phyloP scores from a whole-genome alignment of 1,140 invertebrate species.

The Eriosoma lanigerum region DNA sequence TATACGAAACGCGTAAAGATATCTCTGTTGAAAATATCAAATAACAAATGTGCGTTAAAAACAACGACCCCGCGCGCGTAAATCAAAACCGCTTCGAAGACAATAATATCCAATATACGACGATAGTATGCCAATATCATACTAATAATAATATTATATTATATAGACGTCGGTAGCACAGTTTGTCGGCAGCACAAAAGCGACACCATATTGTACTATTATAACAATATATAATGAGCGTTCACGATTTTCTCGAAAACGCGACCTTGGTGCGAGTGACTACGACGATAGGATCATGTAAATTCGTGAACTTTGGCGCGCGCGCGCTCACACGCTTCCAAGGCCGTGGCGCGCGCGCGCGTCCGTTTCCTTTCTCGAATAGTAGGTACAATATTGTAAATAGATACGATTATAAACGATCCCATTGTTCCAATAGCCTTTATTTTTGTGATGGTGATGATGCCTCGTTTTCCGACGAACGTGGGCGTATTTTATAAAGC shows the following conservation, averaged over 20 bases:
- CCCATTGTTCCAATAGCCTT: conserved; percentile 27
- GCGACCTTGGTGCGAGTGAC: neutral
- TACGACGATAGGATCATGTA: conserved; percentile 17
- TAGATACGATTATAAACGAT: neutral
- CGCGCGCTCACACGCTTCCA: neutral
- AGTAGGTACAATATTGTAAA: neutral
- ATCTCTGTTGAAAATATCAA: too few relatives aligned
- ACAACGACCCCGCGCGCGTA: too few relatives aligned
- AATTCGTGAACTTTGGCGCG: conserved; percentile 30
- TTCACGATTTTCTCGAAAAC: conserved; percentile 17
- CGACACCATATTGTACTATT: neutral
- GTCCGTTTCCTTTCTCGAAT: neutral
- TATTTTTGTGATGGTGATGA: neutral
- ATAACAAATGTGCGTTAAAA: too few relatives aligned
- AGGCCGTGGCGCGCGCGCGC: neutral
- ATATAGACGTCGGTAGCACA: neutral
- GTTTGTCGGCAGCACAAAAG: neutral
- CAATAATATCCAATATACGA: too few relatives aligned
- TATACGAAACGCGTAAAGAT: too few relatives aligned
- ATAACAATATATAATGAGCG: too few relatives aligned
- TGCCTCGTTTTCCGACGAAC: too few relatives aligned
- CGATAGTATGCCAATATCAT: too few relatives aligned
- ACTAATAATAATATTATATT: neutral
- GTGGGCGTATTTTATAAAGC: too few relatives aligned
- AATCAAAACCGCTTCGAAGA: too few relatives aligned